These are phyloP conservation scores for Phaedon cochleariae DNA, from an alignment of 2,888 invertebrate genomes.

Conservation along the genomic window DNA sequence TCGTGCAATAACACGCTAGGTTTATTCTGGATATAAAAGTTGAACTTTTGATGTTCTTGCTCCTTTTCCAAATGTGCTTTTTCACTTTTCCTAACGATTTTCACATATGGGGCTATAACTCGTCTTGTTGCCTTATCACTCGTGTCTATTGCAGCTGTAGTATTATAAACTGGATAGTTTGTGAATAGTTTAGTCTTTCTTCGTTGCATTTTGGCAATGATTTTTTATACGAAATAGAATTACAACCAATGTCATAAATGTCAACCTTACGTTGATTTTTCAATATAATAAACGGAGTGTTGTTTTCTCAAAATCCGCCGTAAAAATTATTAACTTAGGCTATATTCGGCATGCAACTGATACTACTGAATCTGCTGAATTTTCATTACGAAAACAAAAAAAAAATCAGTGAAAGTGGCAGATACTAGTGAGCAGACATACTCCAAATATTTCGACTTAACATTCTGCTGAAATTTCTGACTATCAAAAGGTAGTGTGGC, in stretches of 20 bases:
- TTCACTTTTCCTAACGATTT: conserved; percentile 54
- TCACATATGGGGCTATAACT: conserved; percentile 69
- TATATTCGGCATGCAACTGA: no score
- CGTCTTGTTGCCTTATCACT: conserved; percentile 66
- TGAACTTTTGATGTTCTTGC: conserved; percentile 52
- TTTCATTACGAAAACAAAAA: no score
- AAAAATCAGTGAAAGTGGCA: no score
- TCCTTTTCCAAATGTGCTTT: conserved; percentile 43
- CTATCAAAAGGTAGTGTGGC: no score
- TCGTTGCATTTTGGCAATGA: conserved; percentile 26
- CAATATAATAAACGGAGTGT: no score
- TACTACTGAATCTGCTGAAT: no score
- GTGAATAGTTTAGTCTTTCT: conserved; percentile 37
- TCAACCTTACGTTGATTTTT: neutral
- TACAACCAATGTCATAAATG: neutral
- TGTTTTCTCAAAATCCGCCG: no score
- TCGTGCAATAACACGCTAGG: conserved; percentile 57
- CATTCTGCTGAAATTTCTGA: no score
- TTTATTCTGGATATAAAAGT: conserved; percentile 57
- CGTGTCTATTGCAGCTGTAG: conserved; percentile 38
- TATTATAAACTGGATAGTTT: conserved; percentile 18
- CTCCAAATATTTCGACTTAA: no score
- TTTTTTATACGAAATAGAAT: no score
- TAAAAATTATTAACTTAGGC: no score
- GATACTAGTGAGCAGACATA: no score